phyloP scores from a whole-genome alignment of 2,888 invertebrate species.

The Tridacna crocea region DNA sequence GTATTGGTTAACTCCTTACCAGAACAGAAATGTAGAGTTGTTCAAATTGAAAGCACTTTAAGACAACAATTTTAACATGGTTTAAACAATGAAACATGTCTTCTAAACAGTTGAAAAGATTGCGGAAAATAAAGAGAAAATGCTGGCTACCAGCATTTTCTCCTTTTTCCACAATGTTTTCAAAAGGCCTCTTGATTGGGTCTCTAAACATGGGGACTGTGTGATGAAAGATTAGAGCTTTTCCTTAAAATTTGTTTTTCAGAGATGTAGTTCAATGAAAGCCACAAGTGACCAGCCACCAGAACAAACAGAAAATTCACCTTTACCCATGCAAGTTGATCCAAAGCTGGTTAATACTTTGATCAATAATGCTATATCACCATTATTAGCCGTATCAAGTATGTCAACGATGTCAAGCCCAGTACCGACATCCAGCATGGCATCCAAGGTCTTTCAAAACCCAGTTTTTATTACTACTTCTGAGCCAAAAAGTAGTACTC shows the following conservation, averaged over 20 bases:
- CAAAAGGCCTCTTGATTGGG: too few relatives aligned
- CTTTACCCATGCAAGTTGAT: background rate
- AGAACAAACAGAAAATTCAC: background rate
- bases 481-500: background rate
- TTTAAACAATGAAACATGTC: background rate
- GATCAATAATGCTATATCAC: background rate
- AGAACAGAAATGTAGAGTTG: too few relatives aligned
- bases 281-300: background rate
- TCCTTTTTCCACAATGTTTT: background rate
- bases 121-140: background rate
- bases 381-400: too few relatives aligned
- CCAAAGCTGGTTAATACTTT: constrained; percentile 10
- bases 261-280: constrained; percentile 5
- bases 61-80: too few relatives aligned
- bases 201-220: background rate
- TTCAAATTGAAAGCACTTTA: too few relatives aligned
- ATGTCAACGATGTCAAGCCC: too few relatives aligned
- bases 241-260: background rate
- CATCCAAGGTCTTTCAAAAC: too few relatives aligned
- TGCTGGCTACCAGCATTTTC: background rate
- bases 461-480: too few relatives aligned
- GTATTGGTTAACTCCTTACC: too few relatives aligned
- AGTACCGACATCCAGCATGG: too few relatives aligned
- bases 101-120: background rate
- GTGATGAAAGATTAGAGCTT: background rate